Base-by-base conservation (phyloP, 2,797 vertebrate species). In the Gymnoscopelus microlampas region DNA sequence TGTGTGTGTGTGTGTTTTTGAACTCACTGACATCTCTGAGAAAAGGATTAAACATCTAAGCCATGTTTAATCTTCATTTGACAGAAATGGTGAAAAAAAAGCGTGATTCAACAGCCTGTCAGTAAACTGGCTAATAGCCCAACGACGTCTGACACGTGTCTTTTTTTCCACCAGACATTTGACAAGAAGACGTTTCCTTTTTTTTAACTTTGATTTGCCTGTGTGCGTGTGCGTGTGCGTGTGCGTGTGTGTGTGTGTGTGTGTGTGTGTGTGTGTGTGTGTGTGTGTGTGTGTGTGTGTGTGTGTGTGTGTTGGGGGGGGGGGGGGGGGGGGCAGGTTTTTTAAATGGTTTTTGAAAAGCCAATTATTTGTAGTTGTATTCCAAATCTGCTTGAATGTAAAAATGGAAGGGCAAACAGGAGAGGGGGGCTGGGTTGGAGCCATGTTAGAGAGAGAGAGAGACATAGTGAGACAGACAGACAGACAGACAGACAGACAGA, bases 341-440 rank as follows among this genome's bases (percentile, higher is more conserved):
- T 78, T 60, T 75, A 71, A 85, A 78, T 70, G 35, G 58, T 60
- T 56, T 56, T 57, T 73, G 60, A 64, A 79, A 74, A 82, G 83
- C 67, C 76, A 66, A 77, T 82, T 57, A 75, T 71, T 83, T 48
- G 61, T 81, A 67, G 66, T 64, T 47, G 35, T 55, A 80, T 70
- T 70, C 64, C 61, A 80, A 73, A 73, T 80, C 73, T 72, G 61
- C 66, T 74, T 51, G 1, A 70, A 74, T 71, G 68, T 68, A 66
- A 54, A 15, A 60, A 58, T 3, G 61, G 60, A 58, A 12, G 66
- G 55, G 60, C 55, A 68, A 53, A 65, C 57, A 66, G 59, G 9
- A 24, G 51, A 50, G 12, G 58, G 58, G 5, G 58, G 7, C 11
- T 26, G n/a, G 14, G 64, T 26, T 29, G 26, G 2, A 29, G 2